Evolutionary conservation across 2,113 vertebrate genomes (phyloP), one percentile per base, ranked within the genome.

Genomic region (Vulpes lagopus): DNA sequence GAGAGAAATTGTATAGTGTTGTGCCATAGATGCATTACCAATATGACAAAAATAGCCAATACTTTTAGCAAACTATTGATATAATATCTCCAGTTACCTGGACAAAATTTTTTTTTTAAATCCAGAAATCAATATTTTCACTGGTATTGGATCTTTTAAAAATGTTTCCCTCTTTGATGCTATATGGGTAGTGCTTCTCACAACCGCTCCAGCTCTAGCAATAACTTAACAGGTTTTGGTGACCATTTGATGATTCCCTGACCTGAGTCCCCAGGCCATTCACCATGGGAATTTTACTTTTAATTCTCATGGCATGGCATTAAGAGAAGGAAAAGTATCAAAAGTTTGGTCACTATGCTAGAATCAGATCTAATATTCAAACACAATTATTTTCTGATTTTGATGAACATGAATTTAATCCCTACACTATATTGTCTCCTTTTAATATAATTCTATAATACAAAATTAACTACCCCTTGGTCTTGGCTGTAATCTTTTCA

Each of bases 221-320:
- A 8, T n/a, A 25, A 38, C 2, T 27, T 92, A 17, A 65, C 22
- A 69, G 60, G 5, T 69, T 55, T 82, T 81, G 32, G 71, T 96
- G 55, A 91, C 30, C 30, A 78, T 59, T 59, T 57, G 9, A 27
- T 83, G 53, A 2, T 30, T 91, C 64, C 43, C 19, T 80, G 86
- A 73, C 22, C 92, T 91, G 73, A 93, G 38, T 95, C 23, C 51
- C n/a, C 4, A 74, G 22, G 2, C 15, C 81, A 95, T 88, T 96
- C 86, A 89, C 43, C 82, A 55, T 78, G 89, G 69, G 93, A 85
- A 43, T 71, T 84, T 49, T 73, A 57, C 51, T 57, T 71, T 30
- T 79, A 93, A 89, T 88, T 69, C 64, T 82, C 59, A 60, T 74
- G 59, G 11, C n/a, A 86, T 65, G 43, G 11, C 49, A 78, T 57